Evolutionary conservation across 1,140 invertebrate species (phyloP), one percentile per base, ranked within the genome.

Genomic region (Drosophila kohkoa): DNA sequence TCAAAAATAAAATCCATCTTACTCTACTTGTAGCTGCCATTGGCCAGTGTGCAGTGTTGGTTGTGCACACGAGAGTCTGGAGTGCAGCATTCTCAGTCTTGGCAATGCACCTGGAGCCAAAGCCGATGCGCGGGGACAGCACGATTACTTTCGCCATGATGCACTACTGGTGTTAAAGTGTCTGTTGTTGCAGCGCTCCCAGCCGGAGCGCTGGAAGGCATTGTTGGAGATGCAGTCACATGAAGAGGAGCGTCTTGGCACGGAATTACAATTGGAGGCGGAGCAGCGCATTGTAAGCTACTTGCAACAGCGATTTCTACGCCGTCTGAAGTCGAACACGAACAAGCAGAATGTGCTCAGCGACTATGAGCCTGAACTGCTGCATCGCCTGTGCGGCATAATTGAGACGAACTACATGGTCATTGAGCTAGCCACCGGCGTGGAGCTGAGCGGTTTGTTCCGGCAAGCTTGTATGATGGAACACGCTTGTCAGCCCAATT

Each of bases 331-430:
- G 64, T 78, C 79, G 8, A 92, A 93, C 41, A 92, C 41, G 20
- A 25, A 4, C 81, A 93, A 7, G 91, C 93, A 2, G n/a, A 92
- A 92, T 74, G 77, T 93, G 52, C 67, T 94, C 8, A 81, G 86
- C n/a, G 91, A 94, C 51, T 91, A 93, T 60, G 94, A 94, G 1
- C 75, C 92, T 11, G 93, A 95, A 48, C 78, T 95, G 1, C 88
- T 97, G 11, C 95, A 96, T 45, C 94, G 93, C 76, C 94, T 97
- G 62, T 97, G 96, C 82, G 96, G 96, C 1, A 94, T 97, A 38
- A 95, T 97, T 43, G 96, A 97, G 79, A 96, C 96, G 0, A 97
- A 97, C 83, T 95, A 95, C 8, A 92, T 97, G 80, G 96, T 97
- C 90, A 96, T 97, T 2, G 94, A 95, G 74, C 93, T 96, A 38